Percentiles rank a stretch among this genome's conserved stretches.
Evolutionary conservation across 1,140 invertebrate genomes (phyloP).

Genomic region (Babylonia areolata): DNA sequence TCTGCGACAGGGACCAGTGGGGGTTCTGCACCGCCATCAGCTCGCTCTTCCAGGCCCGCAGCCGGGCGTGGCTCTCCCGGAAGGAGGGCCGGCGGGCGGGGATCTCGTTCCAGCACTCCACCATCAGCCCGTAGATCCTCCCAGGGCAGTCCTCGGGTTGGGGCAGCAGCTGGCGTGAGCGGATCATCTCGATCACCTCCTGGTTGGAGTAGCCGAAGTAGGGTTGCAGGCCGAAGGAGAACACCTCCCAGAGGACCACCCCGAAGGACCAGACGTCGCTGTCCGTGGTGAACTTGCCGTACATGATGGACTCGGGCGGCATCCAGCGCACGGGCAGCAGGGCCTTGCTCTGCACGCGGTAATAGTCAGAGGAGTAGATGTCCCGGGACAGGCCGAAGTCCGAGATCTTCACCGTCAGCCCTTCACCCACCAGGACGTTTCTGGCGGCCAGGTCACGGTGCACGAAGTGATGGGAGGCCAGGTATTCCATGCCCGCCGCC

Average conservation of each 20-base stretch:
- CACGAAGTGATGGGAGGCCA: slow-evolving; percentile 95
- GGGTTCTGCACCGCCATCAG: slow-evolving; percentile 63
- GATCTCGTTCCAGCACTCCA: slow-evolving; percentile 97
- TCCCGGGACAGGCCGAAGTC: slow-evolving; percentile 96
- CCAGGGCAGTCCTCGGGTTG: slow-evolving; percentile 94
- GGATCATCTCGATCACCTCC: slow-evolving; percentile 98
- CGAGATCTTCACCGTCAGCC: slow-evolving; percentile 93
- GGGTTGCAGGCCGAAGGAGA: slow-evolving; percentile 95
- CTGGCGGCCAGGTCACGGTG: slow-evolving; percentile 97
- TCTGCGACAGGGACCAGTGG: slow-evolving; percentile 72
- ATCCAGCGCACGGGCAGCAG: slow-evolving; percentile 84
- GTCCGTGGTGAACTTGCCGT: slow-evolving; percentile 97
- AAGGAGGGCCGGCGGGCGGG: slow-evolving; percentile 93
- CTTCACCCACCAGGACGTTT: slow-evolving; percentile 96
- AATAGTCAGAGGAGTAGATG: slow-evolving; percentile 89
- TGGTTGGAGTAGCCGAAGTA: slow-evolving; percentile 97
- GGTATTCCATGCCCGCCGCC: slow-evolving; percentile 96
- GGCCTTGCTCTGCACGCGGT: slow-evolving; percentile 78
- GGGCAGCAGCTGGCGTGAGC: slow-evolving; percentile 93
- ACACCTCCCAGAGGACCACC: slow-evolving; percentile 98
- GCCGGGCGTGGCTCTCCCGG: slow-evolving; percentile 80
- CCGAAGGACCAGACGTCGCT: slow-evolving; percentile 99
- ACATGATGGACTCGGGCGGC: slow-evolving; percentile 97
- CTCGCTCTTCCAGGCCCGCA: slow-evolving; percentile 82
- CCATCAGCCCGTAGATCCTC: slow-evolving; percentile 94